Evolutionary conservation across 2,888 invertebrate genomes (phyloP).

Genomic region (Diarsia dahlii): DNA sequence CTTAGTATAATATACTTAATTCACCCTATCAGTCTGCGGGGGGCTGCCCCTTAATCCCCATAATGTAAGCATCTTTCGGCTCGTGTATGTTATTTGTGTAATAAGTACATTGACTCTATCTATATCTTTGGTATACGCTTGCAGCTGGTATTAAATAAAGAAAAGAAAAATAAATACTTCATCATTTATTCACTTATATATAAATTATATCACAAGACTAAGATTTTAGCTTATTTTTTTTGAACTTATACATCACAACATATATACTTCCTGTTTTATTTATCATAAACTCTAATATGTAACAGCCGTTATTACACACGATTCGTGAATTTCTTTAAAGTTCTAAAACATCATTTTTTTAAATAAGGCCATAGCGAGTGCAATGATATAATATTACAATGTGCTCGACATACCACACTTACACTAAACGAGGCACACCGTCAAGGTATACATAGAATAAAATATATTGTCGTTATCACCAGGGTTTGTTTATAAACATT

Average conservation of each 20-base stretch:
- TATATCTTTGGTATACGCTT: not conserved
- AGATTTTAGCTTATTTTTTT: constrained; percentile 86
- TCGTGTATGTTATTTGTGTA: not conserved
- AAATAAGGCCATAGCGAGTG: constrained; percentile 87
- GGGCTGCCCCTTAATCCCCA: too few species aligned
- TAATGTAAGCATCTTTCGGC: too few species aligned
- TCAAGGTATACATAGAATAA: constrained; percentile 75
- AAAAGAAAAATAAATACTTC: constrained; percentile 83
- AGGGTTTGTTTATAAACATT: constrained; percentile 67
- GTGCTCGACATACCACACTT: constrained; percentile 70
- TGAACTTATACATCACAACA: constrained; percentile 90
- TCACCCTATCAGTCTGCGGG: too few species aligned
- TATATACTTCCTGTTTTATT: constrained; percentile 82
- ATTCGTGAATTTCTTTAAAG: constrained; percentile 73
- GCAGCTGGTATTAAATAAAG: constrained; percentile 55
- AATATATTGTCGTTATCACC: constrained; percentile 84
- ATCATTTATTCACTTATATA: constrained; percentile 90
- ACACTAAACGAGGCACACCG: constrained; percentile 78
- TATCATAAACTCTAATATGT: constrained; percentile 84
- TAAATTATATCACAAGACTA: constrained; percentile 91
- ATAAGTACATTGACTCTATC: not conserved
- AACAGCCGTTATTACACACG: constrained; percentile 85
- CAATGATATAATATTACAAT: constrained; percentile 73
- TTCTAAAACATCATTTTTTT: constrained; percentile 76
- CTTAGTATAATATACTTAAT: too few species aligned